Base-by-base conservation (phyloP, 2,113 vertebrate genomes). In the Labeo rohita region DNA sequence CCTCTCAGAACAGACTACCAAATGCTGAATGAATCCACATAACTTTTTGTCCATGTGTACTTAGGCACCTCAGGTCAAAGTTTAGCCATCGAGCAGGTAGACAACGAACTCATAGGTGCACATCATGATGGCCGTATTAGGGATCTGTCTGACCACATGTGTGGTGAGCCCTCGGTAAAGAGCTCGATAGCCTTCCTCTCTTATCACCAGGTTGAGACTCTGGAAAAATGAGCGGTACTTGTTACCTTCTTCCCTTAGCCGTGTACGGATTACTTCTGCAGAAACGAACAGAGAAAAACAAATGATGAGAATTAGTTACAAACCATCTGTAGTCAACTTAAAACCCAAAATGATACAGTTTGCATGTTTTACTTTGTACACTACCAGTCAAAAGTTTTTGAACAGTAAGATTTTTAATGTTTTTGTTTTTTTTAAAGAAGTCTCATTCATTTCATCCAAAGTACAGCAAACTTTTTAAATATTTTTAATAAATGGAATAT, bases 91-190 rank as follows among this genome's bases (percentile, higher is more conserved):
- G 0, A 99, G 95, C 73, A 99, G 93, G 95, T 98, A 98, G 84
- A 99, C 96, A 87, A 99, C 97, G 86, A 99, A 86, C 93, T 99
- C 98, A 70, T 99, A 99, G 86, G 98, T 99, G 91, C 96, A 96
- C 98, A 99, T 99, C 98, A 99, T 97, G 92, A 99, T 98, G 90
- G 98, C 98, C 0, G 98, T 99, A 94, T 99, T 99, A 88, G 98
- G 98, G 90, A 99, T 99, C 93, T 99, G 98, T 93, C 98, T 96
- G 93, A 99, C 92, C 54, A 99, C 95, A 68, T 99, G 98, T 0
- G 97, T 99, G 61, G 97, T 97, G 79, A 99, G 95, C 87, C 98
- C 98, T 52, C 98, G 96, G 94, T 99, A 99, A 21, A 99, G 96
- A 10, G 97, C 96, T 21, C 95, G 92, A 84, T 97, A 98, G 23